A percentile compares a stretch with the other conserved stretches of the same genome.
phyloP scores from a whole-genome alignment of 1,140 invertebrate genomes.

The Drosophila quadrilineata region DNA sequence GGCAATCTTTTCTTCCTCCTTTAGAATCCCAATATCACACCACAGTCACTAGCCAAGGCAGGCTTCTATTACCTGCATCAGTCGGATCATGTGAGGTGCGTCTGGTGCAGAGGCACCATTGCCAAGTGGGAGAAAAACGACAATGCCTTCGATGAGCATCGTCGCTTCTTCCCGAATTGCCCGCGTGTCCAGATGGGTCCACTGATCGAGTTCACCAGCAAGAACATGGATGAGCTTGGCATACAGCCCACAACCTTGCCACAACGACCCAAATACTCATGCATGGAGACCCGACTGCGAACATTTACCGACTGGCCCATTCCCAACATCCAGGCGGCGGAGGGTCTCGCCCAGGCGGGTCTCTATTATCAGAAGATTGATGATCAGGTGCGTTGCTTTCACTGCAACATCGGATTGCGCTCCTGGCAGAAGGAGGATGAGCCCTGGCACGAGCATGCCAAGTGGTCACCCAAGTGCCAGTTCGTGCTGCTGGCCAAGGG shows the following conservation, averaged over 20 bases:
- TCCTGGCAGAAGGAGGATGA: conserved; percentile 93
- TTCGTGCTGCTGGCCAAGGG: conserved; percentile 91
- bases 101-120: conserved; percentile 88
- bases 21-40: conserved; percentile 82
- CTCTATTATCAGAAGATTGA: conserved; percentile 88
- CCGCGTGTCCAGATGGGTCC: conserved; percentile 81
- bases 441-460: conserved; percentile 94
- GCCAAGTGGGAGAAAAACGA: conserved; percentile 88
- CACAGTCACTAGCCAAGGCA: conserved; percentile 88
- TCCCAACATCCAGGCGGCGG: conserved; percentile 85
- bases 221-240: conserved; percentile 84
- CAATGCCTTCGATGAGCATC: conserved; percentile 89
- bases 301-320: conserved; percentile 86
- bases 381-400: conserved; percentile 92
- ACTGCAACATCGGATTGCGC: conserved; percentile 93
- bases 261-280: conserved; percentile 84
- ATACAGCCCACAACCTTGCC: conserved; percentile 85
- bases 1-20: not conserved
- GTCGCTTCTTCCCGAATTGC: conserved; percentile 87
- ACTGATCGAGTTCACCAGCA: conserved; percentile 68
- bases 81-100: conserved; percentile 89
- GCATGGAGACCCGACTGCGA: conserved; percentile 84
- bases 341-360: conserved; percentile 87
- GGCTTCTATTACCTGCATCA: conserved; percentile 84
- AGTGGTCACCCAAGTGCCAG: conserved; percentile 93